Base-by-base conservation (phyloP, 2,888 invertebrate species). In the Dasysyrphus albostriatus region DNA sequence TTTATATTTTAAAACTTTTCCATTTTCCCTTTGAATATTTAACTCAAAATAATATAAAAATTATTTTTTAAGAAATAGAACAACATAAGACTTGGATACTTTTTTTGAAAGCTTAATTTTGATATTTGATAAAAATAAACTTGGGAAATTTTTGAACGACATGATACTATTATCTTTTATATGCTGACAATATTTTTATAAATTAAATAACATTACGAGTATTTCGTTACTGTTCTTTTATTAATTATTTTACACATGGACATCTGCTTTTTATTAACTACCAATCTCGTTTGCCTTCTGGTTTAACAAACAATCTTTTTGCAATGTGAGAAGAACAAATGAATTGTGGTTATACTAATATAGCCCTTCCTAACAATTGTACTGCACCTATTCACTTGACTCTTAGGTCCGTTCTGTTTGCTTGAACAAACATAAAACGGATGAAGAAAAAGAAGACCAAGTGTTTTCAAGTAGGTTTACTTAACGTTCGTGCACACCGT, bases 391-490 rank as follows among this genome's bases (percentile, higher is more conserved):
- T 69, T 34, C 61, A 74, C 69, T 80, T 74, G 61, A 61, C 51
- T 72, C 54, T 67, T 42, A 59, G 65, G 42, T 51, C 37, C n/a
- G 65, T 59, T 54, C 16, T 49, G 24, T 39, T 58, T 29, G 56
- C 76, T 70, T 76, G 59, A 80, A 69, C 69, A 74, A 80, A 80
- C 61, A 74, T 59, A 75, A 24, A 69, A 58, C 67, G 75, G 54
- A 75, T 47, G 29, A 47, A 69, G 54, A 69, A 61, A 76, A 81
- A 70, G 61, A 81, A 69, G 61, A 70, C 54, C 44, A 56, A 70
- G 63, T 24, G 39, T 70, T 75, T 70, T 81, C 42, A 56, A 75
- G 75, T 69, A 69, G 54, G 29, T 69, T 69, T 69, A 69, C 51
- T 54, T 54, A 44, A 65, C 19, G 16, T 47, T 47, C 32, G 34